Conservation (phyloP, 1,140 invertebrate species). For the Hestina assimilis region DNA sequence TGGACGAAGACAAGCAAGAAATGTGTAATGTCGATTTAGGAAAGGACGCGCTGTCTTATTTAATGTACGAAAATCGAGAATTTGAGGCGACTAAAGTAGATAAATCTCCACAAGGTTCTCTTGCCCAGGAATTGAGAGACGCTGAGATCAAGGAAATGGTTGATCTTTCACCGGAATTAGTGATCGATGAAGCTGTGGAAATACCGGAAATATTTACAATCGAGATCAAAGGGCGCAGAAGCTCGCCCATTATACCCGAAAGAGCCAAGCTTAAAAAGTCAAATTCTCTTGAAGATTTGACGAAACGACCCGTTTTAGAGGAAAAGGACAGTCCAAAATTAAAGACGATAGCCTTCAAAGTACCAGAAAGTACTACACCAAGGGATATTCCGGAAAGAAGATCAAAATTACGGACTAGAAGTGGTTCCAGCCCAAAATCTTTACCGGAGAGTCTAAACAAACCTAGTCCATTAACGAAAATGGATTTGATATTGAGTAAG, state of each 20-base stretch:
- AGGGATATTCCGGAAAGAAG: constrained; percentile 60
- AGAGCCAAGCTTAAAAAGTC: constrained; percentile 65
- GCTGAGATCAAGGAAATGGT: constrained; percentile 60
- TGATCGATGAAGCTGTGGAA: constrained; percentile 60
- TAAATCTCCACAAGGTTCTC: constrained; percentile 37
- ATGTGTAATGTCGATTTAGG: constrained; percentile 54
- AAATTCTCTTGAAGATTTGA: constrained; percentile 65
- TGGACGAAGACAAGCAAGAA: constrained; percentile 25
- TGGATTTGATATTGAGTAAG: constrained; percentile 55
- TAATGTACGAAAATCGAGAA: constrained; percentile 55
- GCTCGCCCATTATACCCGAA: constrained; percentile 56
- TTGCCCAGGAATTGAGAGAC: constrained; percentile 61
- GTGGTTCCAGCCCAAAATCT: constrained; percentile 71
- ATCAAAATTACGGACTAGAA: constrained; percentile 48
- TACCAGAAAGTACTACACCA: constrained; percentile 59
- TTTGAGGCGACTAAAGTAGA: constrained; percentile 34
- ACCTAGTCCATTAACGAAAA: constrained; percentile 58
- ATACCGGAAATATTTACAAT: constrained; percentile 53
- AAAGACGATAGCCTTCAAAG: constrained; percentile 65
- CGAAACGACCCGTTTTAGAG: constrained; percentile 28
- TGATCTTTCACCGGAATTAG: constrained; percentile 63
- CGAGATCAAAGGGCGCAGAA: constrained; percentile 46
- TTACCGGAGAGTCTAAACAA: constrained; percentile 67
- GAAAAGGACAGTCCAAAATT: constrained; percentile 52
- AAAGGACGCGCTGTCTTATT: constrained; percentile 63